Evolutionary conservation across 2,113 vertebrate species (phyloP), one percentile per base, ranked within the genome.

Genomic region (Leucosticte australis): DNA sequence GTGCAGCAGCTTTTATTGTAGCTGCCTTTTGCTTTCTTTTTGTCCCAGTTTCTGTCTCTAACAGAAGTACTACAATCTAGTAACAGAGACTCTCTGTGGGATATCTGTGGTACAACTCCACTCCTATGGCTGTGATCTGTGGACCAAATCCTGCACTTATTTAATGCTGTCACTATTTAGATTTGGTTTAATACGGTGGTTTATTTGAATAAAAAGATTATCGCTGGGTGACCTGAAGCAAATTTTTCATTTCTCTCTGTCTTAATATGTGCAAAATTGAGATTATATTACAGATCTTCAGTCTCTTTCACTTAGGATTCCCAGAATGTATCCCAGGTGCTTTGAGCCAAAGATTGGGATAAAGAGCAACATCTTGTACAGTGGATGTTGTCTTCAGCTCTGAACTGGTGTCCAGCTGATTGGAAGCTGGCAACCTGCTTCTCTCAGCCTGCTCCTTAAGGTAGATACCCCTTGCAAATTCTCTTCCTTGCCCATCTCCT

Each of bases 401-500:
- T 89, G 56, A 87, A 74, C 56, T 2, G 7, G 73, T 8, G 0
- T 57, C 63, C 68, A 65, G 41, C 46, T 73, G 67, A 86, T 74
- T 39, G 26, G 47, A 84, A 91, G 52, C 24, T 91, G 81, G 35
- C 65, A 94, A 47, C 49, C 33, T 59, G 15, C 65, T 91, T 81
- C 18, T 63, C 30, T 94, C 56, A 84, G 19, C 33, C 24, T 52
- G 12, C 24, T 92, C 8, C 37, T 71, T 44, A 64, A 87, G 77
- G 80, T 63, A 60, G 37, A 39, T 79, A 33, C 16, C 49, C 17
- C 8, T 91, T 78, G 42, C 65, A 91, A 68, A 52, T 92, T 71
- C 30, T 79, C 39, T 82, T 95, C 52, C 65, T 89, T 91, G 39
- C 52, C 62, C 47, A 89, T 81, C 57, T 94, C 87, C 93, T 82